Evolutionary conservation across 2,888 invertebrate genomes (phyloP).

Genomic region (Diadegma fenestrale): DNA sequence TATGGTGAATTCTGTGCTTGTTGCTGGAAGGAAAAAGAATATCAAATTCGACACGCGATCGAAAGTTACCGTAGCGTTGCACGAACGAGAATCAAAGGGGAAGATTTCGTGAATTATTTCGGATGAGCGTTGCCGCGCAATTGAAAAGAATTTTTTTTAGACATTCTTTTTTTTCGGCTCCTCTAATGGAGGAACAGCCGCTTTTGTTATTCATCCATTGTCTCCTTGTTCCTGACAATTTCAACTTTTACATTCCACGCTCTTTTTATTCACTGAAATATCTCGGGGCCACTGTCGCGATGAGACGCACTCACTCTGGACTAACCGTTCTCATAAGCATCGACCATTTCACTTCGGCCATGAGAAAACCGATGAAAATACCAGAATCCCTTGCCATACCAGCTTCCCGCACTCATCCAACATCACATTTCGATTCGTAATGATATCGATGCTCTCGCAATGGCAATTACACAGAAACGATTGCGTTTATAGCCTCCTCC

Average conservation of each 20-base stretch:
- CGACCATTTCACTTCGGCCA: slow-evolving; percentile 11
- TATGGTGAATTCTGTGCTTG: background rate
- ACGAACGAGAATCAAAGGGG: background rate
- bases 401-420: background rate
- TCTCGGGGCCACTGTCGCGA: background rate
- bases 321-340: background rate
- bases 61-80: background rate
- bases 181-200: background rate
- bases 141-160: background rate
- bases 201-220: background rate
- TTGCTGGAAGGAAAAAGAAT: background rate
- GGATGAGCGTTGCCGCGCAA: background rate
- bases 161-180: background rate
- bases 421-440: background rate
- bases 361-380: background rate
- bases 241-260: background rate
- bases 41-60: background rate
- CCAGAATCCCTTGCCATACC: slow-evolving; percentile 1
- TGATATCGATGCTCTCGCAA: background rate
- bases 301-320: background rate
- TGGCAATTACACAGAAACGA: background rate
- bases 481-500: background rate
- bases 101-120: background rate
- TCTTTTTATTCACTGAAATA: background rate
- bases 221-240: background rate